Base-by-base conservation (phyloP, 1,140 invertebrate species). In the Mya arenaria region DNA sequence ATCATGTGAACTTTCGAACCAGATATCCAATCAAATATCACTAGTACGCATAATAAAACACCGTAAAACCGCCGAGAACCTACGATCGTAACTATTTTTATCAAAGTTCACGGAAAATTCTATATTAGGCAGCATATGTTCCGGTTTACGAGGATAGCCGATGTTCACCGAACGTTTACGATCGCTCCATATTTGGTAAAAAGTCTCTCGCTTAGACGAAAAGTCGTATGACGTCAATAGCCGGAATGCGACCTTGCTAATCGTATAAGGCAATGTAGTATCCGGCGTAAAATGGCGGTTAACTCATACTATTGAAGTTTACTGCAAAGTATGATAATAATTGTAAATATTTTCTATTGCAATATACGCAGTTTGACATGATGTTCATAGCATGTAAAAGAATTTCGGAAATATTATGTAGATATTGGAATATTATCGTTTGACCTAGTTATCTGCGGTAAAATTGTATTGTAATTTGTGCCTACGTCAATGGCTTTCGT, bases 401-500 rank as follows among this genome's bases (percentile, higher is more conserved):
- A 63, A 30, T 77, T 69, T 37, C 25, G 32, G 1, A n/a, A 52
- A 58, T 32, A 60, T 52, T 23, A 19, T 25, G 48, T 30, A 15
- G 8, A 65, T 73, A 81, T 74, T 13, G 52, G 39, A 44, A 23
- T 68, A 32, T 56, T 79, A 69, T 44, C 75, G 48, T 30, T 58
- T 90, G 86, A 88, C 86, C 87, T 89, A 90, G 36, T 84, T 86
- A 79, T 58, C 55, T 48, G 41, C 30, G 41, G 65, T 36, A 37
- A 41, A 32, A 82, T 62, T 75, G 83, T 85, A 84, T 74, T 69
- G 83, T 87, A 86, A 82, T 85, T 86, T 82, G 86, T 66, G 66
- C 81, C 68, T 80, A 89, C 87, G 85, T 89, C 86, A 89, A 85
- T 90, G 89, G 90, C 91, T 89, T 89, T 86, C 85, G 82, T 83